These are phyloP conservation scores for Psilopogon haemacephalus DNA, from an alignment of 2,113 vertebrate species.

Conservation along the genomic window DNA sequence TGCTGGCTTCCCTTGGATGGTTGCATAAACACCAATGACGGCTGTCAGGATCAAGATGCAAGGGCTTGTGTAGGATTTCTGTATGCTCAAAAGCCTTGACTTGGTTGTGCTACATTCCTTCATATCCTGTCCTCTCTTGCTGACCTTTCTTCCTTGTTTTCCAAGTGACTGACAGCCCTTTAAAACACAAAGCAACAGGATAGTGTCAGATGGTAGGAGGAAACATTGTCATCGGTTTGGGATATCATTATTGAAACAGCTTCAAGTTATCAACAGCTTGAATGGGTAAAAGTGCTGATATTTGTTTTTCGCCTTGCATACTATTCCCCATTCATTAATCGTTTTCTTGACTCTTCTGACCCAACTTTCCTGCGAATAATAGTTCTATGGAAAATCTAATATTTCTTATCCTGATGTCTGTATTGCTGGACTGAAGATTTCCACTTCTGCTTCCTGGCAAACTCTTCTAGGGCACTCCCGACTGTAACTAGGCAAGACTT, in stretches of 20 bases:
- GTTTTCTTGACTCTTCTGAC: slow-evolving; percentile 73
- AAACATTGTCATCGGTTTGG: slow-evolving; percentile 59
- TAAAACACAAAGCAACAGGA: slow-evolving; percentile 62
- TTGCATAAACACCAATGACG: background rate
- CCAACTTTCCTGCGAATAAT: slow-evolving; percentile 77
- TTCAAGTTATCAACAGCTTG: slow-evolving; percentile 67
- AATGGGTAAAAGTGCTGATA: slow-evolving; percentile 60
- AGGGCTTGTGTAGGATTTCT: background rate
- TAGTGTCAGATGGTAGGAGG: slow-evolving; percentile 38
- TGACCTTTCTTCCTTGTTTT: slow-evolving; percentile 67
- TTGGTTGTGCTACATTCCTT: slow-evolving; percentile 23
- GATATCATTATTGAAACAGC: slow-evolving; percentile 80
- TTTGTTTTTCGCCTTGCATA: slow-evolving; percentile 68
- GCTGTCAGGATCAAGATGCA: background rate
- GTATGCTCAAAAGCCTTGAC: background rate
- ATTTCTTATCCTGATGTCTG: slow-evolving; percentile 58
- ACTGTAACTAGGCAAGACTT: background rate
- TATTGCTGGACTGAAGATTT: slow-evolving; percentile 27
- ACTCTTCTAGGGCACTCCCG: background rate
- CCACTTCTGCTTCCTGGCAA: slow-evolving; percentile 26
- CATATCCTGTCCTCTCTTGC: slow-evolving; percentile 63
- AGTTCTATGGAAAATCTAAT: slow-evolving; percentile 72
- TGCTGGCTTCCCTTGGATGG: background rate
- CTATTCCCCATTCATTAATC: slow-evolving; percentile 72
- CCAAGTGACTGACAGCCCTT: slow-evolving; percentile 35